Percentiles rank a stretch among this genome's conserved stretches.
phyloP scores from a whole-genome alignment of 2,888 invertebrate species.

The Dione vanillae region DNA sequence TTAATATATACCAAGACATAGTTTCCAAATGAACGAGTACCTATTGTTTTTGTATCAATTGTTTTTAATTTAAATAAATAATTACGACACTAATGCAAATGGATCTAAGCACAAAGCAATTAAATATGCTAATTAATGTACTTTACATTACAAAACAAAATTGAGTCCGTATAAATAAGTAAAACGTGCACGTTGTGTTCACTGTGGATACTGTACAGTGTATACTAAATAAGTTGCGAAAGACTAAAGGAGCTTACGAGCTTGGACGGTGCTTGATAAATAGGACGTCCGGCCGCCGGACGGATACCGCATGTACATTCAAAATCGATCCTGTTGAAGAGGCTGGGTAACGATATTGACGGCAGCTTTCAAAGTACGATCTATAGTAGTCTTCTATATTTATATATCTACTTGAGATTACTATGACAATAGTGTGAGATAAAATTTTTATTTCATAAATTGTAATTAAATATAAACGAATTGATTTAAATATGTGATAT shows the following conservation, averaged over 20 bases:
- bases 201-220: background rate
- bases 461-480: no score
- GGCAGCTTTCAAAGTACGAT: background rate
- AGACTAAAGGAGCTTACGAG: slow-evolving; percentile 22
- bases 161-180: background rate
- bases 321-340: slow-evolving; percentile 27
- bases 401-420: no score
- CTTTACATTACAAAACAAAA: background rate
- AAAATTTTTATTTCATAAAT: no score
- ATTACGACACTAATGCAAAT: slow-evolving; percentile 4
- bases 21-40: background rate
- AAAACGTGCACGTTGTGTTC: background rate
- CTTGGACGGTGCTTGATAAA: slow-evolving; percentile 32
- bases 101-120: background rate
- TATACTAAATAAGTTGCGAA: slow-evolving; percentile 21
- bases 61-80: slow-evolving; percentile 11
- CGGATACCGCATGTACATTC: slow-evolving; percentile 25
- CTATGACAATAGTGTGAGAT: no score
- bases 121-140: background rate
- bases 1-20: background rate
- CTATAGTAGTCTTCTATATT: no score
- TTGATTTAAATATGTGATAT: no score
- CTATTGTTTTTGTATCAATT: background rate
- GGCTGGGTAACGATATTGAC: slow-evolving; percentile 10
- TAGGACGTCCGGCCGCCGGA: slow-evolving; percentile 31